These are phyloP conservation scores for Agonopterix alstromeriana DNA, from an alignment of 2,888 invertebrate genomes.

Conservation along the genomic window DNA sequence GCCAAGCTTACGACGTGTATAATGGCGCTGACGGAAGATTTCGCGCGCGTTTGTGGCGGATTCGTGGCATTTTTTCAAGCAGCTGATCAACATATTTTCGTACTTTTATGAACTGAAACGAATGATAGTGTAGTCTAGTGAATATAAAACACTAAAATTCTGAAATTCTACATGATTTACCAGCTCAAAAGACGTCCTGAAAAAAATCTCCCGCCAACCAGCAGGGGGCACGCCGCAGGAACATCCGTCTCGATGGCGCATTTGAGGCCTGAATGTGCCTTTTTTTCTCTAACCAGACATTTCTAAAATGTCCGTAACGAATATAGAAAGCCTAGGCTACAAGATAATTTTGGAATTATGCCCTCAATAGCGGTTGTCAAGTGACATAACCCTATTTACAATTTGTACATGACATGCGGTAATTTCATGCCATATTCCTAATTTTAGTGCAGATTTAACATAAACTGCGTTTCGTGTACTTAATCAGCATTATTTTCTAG, in stretches of 20 bases:
- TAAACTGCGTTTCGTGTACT: conserved; percentile 20
- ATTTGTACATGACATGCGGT: conserved; percentile 72
- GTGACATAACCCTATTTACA: conserved; percentile 75
- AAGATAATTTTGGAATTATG: conserved; percentile 40
- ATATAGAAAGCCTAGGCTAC: conserved; percentile 22
- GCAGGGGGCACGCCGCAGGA: conserved; percentile 69
- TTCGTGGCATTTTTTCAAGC: conserved; percentile 74
- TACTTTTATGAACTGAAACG: conserved; percentile 29
- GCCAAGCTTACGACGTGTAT: conserved; percentile 75
- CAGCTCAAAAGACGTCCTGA: conserved; percentile 37
- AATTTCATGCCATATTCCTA: conserved; percentile 48
- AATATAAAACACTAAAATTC: conserved; percentile 28
- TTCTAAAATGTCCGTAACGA: conserved; percentile 23
- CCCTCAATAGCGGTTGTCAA: conserved; percentile 61
- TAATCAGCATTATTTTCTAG: conserved; percentile 43
- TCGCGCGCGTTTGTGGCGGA: conserved; percentile 76
- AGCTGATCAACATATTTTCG: conserved; percentile 52
- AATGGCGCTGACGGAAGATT: conserved; percentile 75
- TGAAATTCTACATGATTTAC: conserved; percentile 21
- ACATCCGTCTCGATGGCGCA: conserved; percentile 29
- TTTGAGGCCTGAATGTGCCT: conserved; percentile 26
- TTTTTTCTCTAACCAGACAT: conserved; percentile 16
- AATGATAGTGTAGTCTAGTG: conserved; percentile 37
- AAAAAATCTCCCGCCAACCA: conserved; percentile 71
- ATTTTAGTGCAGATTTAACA: conserved; percentile 25